phyloP scores from a whole-genome alignment of 1,140 invertebrate genomes.

The Ectropis grisescens region DNA sequence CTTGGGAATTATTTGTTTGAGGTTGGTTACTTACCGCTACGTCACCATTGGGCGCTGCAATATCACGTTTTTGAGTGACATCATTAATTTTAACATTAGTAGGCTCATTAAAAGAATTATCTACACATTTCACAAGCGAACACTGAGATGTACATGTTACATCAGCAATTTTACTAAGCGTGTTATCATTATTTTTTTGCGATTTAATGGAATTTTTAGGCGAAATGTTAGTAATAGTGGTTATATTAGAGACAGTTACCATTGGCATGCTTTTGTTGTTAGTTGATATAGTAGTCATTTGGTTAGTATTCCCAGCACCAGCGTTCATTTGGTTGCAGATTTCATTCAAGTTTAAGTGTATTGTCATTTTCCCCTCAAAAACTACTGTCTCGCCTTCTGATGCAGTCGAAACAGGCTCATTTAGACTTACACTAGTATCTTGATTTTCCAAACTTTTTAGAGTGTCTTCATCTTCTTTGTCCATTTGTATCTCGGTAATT shows the following conservation, averaged over 20 bases:
- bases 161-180: slow-evolving; percentile 32
- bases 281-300: no score
- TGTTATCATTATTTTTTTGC: slow-evolving; percentile 33
- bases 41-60: slow-evolving; percentile 25
- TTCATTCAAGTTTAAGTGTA: slow-evolving; percentile 68
- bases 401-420: slow-evolving; percentile 52
- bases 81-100: slow-evolving; percentile 12
- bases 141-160: slow-evolving; percentile 28
- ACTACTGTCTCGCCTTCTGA: slow-evolving; percentile 67
- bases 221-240: slow-evolving; percentile 65
- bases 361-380: slow-evolving; percentile 69
- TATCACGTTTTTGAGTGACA: slow-evolving; percentile 7
- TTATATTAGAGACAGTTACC: slow-evolving; percentile 71
- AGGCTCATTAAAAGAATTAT: slow-evolving; percentile 21
- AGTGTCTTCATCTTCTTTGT: slow-evolving; percentile 68
- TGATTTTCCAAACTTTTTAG: slow-evolving; percentile 66
- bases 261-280: slow-evolving; percentile 65
- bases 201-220: slow-evolving; percentile 66
- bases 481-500: slow-evolving; percentile 57
- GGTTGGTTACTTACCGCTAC: no score
- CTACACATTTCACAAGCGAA: slow-evolving; percentile 14
- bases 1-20: slow-evolving; percentile 57
- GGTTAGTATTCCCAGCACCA: slow-evolving; percentile 55
- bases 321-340: slow-evolving; percentile 59
- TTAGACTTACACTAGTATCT: slow-evolving; percentile 71